Evolutionary conservation across 2,797 vertebrate genomes (phyloP).

Genomic region (Amphiprion clarkii): DNA sequence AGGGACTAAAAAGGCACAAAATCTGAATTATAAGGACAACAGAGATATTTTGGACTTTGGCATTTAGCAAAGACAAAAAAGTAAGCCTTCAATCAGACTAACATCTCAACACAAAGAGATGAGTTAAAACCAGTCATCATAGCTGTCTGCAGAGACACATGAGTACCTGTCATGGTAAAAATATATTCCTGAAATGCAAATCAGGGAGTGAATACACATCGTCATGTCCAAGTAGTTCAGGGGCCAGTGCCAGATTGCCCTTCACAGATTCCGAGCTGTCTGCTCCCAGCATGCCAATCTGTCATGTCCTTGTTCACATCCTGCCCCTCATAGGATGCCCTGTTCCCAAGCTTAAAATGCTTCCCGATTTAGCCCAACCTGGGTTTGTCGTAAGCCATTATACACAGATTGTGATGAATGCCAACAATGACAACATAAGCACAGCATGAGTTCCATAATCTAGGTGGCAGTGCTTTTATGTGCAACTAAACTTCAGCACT

Average conservation of each 20-base stretch:
- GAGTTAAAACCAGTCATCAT: neutral
- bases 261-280: conserved; percentile 68
- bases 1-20: conserved; percentile 9
- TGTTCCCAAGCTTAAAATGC: conserved; percentile 70
- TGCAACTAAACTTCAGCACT: conserved; percentile 11
- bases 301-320: conserved; percentile 79
- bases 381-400: conserved; percentile 55
- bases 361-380: conserved; percentile 68
- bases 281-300: conserved; percentile 84
- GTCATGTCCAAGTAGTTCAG: conserved; percentile 52
- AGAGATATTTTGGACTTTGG: conserved; percentile 15
- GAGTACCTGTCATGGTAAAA: conserved; percentile 26
- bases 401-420: conserved; percentile 40
- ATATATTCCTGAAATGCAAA: conserved; percentile 21
- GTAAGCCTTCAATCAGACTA: neutral
- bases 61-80: conserved; percentile 22
- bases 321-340: conserved; percentile 74
- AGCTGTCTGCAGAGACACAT: neutral
- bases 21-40: neutral
- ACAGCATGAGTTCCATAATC: conserved; percentile 45
- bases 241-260: conserved; percentile 52
- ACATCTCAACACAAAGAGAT: neutral
- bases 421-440: conserved; percentile 67
- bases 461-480: conserved; percentile 27
- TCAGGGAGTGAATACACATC: conserved; percentile 31